These are phyloP conservation scores for Patella depressa DNA, from an alignment of 2,888 invertebrate genomes.

Conservation along the genomic window DNA sequence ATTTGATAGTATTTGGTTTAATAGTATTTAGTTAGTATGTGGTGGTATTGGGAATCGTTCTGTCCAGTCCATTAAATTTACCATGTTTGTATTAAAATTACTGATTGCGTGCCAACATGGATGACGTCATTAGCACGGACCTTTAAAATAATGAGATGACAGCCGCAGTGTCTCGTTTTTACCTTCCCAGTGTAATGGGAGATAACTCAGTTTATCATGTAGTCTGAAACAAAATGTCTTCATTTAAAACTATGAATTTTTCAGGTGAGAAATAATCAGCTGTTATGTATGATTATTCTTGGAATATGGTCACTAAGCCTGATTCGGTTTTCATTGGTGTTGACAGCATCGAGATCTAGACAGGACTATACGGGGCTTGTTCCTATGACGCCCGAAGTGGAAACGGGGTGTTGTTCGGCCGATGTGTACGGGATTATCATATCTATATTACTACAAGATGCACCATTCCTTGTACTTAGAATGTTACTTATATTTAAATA, in stretches of 20 bases:
- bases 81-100: no score
- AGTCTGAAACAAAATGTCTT: no score
- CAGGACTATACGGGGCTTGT: conserved; percentile 64
- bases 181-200: no score
- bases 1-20: no score
- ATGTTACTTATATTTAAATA: conserved; percentile 88
- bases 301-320: conserved; percentile 94
- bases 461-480: conserved; percentile 88
- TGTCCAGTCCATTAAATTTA: no score
- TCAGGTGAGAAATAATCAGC: conserved; percentile 76
- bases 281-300: conserved; percentile 86
- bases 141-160: no score
- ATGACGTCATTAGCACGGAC: no score
- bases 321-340: conserved; percentile 92
- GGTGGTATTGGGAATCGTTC: no score
- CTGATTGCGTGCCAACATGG: no score
- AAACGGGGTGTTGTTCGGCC: conserved; percentile 81
- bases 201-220: no score
- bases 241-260: conserved; percentile 9
- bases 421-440: conserved; percentile 88
- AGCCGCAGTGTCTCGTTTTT: no score
- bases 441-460: conserved; percentile 87
- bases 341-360: conserved; percentile 81
- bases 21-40: no score
- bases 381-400: not conserved